phyloP scores from a whole-genome alignment of 1,140 invertebrate genomes.

The Apis cerana region DNA sequence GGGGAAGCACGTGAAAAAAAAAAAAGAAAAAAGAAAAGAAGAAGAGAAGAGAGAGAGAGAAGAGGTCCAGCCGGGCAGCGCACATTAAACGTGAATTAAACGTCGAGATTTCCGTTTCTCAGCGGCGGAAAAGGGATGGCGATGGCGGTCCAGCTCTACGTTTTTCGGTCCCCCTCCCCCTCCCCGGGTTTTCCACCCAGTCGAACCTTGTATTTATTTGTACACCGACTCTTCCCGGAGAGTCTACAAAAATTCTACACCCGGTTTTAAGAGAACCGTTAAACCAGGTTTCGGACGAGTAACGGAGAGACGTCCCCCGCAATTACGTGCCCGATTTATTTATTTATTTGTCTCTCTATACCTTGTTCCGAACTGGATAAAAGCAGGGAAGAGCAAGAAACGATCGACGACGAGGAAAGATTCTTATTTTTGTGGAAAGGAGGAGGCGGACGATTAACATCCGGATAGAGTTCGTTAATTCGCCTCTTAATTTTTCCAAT shows the following conservation, averaged over 20 bases:
- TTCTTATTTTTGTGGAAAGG: too few species aligned
- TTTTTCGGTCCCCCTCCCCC: constrained; percentile 34
- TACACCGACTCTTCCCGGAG: constrained; percentile 46
- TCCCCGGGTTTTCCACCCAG: constrained; percentile 23
- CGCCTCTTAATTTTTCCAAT: too few species aligned
- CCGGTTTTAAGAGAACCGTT: neutral
- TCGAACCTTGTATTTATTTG: constrained; percentile 56
- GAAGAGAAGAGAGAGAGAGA: constrained; percentile 32
- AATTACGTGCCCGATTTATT: too few species aligned
- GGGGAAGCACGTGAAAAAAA: constrained; percentile 52
- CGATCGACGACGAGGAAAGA: too few species aligned
- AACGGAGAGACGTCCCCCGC: neutral
- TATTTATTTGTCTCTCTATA: too few species aligned
- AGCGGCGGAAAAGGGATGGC: constrained; percentile 50
- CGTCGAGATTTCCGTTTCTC: constrained; percentile 65
- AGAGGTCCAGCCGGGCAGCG: constrained; percentile 48
- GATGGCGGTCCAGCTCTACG: constrained; percentile 47
- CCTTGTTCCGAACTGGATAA: too few species aligned
- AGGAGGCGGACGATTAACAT: too few species aligned
- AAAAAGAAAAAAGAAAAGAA: constrained; percentile 31
- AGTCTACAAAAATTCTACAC: constrained; percentile 17
- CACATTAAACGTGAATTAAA: constrained; percentile 68
- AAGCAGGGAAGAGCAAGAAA: too few species aligned
- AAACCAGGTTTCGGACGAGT: too few species aligned
- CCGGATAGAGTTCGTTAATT: too few species aligned